Conservation (phyloP, 2,888 invertebrate genomes). For the Aquatica leii region DNA sequence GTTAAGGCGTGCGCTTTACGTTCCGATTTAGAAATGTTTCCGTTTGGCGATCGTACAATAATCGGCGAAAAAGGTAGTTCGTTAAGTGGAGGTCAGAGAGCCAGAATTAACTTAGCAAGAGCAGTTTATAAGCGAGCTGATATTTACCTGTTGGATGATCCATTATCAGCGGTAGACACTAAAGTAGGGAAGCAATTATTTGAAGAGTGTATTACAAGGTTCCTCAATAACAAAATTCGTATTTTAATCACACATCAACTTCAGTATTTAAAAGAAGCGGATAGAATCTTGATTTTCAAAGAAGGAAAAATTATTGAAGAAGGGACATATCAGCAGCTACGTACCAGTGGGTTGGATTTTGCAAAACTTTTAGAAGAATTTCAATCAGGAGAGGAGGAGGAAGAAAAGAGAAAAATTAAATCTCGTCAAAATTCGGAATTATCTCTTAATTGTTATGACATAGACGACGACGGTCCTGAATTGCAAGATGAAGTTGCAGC, state of each 20-base stretch:
- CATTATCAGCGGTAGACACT: constrained; percentile 82
- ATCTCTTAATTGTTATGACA: constrained; percentile 15
- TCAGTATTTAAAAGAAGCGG: constrained; percentile 63
- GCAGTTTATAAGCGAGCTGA: constrained; percentile 80
- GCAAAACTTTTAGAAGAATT: constrained; percentile 60
- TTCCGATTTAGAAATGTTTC: constrained; percentile 77
- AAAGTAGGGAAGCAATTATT: constrained; percentile 78
- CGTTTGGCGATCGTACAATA: constrained; percentile 77
- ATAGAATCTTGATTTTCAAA: constrained; percentile 58
- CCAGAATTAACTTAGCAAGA: constrained; percentile 81
- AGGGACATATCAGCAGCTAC: constrained; percentile 62
- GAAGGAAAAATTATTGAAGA: constrained; percentile 62
- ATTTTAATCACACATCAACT: constrained; percentile 77
- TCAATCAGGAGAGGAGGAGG: constrained; percentile 52
- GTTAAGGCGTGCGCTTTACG: constrained; percentile 71
- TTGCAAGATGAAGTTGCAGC: constrained; percentile 53
- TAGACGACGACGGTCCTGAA: constrained; percentile 52
- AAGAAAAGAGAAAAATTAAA: constrained; percentile 49
- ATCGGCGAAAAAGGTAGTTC: constrained; percentile 85
- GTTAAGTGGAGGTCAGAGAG: constrained; percentile 86
- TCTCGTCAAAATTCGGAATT: constrained; percentile 53
- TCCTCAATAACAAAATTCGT: constrained; percentile 67
- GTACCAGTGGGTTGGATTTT: constrained; percentile 64
- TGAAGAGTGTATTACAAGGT: constrained; percentile 73
- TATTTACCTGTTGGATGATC: constrained; percentile 82